These are phyloP conservation scores for Cephalotes varians DNA, from an alignment of 2,888 invertebrate species.

Conservation along the genomic window DNA sequence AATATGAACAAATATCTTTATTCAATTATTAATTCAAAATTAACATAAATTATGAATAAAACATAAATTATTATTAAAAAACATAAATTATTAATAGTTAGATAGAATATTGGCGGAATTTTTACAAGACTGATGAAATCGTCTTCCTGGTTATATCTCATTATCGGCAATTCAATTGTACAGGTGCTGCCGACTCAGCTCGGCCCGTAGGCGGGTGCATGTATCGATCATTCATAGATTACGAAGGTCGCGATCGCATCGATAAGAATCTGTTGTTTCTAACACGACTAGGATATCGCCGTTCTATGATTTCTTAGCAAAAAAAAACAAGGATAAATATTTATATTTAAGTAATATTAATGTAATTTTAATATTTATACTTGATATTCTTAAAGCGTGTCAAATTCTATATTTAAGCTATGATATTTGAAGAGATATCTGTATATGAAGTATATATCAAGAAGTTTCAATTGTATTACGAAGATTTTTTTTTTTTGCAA, in stretches of 20 bases:
- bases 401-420: too few species aligned
- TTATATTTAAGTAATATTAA: conserved; percentile 3
- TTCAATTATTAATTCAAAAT: conserved; percentile 1
- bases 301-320: neutral
- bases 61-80: neutral
- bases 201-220: neutral
- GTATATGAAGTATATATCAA: neutral
- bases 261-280: conserved; percentile 36
- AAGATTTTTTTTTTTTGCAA: neutral
- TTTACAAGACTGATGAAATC: neutral
- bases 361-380: neutral
- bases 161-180: conserved; percentile 19
- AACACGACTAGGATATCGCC: neutral
- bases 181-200: conserved; percentile 4
- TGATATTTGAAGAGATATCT: neutral
- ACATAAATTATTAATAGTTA: neutral
- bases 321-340: neutral
- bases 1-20: neutral
- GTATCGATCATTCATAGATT: conserved; percentile 38
- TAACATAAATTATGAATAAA: neutral
- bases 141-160: neutral
- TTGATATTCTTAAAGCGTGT: neutral
- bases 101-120: neutral
- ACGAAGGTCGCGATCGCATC: conserved; percentile 26
- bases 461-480: neutral